These are phyloP conservation scores for Anoplophora glabripennis DNA, from an alignment of 1,140 invertebrate species.

Conservation along the genomic window DNA sequence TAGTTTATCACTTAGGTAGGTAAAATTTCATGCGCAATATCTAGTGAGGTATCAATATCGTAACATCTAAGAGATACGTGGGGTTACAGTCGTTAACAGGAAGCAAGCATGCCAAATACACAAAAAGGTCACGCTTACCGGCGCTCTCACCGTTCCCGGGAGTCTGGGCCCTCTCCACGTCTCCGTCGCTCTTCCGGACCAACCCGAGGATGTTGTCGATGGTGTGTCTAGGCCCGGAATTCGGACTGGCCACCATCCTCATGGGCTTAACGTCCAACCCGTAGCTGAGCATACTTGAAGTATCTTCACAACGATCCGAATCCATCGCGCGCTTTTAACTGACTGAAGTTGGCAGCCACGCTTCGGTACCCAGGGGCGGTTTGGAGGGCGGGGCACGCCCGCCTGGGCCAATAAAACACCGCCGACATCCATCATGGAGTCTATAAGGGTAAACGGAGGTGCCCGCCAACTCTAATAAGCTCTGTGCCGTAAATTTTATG, in stretches of 20 bases:
- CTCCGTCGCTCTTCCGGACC: conserved; percentile 38
- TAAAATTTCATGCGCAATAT: no score
- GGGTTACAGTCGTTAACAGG: no score
- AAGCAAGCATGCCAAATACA: neutral
- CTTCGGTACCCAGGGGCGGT: conserved; percentile 33
- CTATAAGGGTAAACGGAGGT: conserved; percentile 28
- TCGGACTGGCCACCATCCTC: conserved; percentile 43
- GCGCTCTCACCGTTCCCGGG: conserved; percentile 46
- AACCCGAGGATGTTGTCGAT: conserved; percentile 51
- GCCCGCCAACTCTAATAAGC: conserved; percentile 33
- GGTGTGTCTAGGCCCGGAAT: conserved; percentile 48
- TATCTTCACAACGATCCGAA: conserved; percentile 47
- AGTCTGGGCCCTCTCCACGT: conserved; percentile 39
- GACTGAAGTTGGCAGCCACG: conserved; percentile 40
- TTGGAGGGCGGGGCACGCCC: conserved; percentile 27
- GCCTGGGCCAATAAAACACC: conserved; percentile 27
- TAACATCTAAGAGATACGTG: no score
- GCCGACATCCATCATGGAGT: conserved; percentile 40
- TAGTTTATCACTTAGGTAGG: no score
- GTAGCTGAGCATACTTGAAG: conserved; percentile 41
- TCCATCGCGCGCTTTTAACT: conserved; percentile 45
- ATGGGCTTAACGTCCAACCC: conserved; percentile 44
- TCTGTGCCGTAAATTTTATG: conserved; percentile 28
- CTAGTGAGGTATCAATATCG: no score
- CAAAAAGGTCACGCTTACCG: conserved; percentile 35